phyloP scores from a whole-genome alignment of 2,888 invertebrate genomes.

The Pyrochroa serraticornis region DNA sequence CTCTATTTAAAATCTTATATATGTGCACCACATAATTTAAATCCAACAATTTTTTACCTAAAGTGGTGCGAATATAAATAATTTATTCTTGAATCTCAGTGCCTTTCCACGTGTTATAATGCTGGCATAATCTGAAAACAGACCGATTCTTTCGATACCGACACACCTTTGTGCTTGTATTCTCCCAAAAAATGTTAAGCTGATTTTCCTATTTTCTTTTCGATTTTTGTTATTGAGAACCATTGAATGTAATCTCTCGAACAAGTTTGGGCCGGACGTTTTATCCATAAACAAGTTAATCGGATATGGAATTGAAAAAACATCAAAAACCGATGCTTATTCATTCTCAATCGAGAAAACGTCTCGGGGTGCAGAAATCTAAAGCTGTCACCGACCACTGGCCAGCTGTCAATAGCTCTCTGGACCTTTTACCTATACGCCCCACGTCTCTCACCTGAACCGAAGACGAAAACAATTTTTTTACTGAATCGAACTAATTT shows the following conservation, averaged over 20 bases:
- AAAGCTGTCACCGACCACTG: constrained; percentile 51
- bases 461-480: constrained; percentile 10
- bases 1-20: too few species aligned
- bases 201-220: constrained; percentile 22
- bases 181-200: constrained; percentile 24
- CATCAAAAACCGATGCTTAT: constrained; percentile 50
- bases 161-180: too few species aligned
- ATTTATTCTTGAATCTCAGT: too few species aligned
- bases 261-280: constrained; percentile 47
- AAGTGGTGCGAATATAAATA: too few species aligned
- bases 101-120: too few species aligned
- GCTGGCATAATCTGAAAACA: neutral
- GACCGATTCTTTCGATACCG: neutral
- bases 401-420: constrained; percentile 49
- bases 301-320: constrained; percentile 54
- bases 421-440: neutral
- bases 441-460: constrained; percentile 18
- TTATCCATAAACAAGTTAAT: constrained; percentile 53
- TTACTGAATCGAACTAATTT: constrained; percentile 1
- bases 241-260: constrained; percentile 30
- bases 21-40: too few species aligned
- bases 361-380: constrained; percentile 41
- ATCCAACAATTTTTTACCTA: too few species aligned
- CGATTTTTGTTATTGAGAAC: constrained; percentile 23
- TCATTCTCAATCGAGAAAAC: constrained; percentile 47